phyloP scores from a whole-genome alignment of 2,888 invertebrate species.

The Lobophora halterata region DNA sequence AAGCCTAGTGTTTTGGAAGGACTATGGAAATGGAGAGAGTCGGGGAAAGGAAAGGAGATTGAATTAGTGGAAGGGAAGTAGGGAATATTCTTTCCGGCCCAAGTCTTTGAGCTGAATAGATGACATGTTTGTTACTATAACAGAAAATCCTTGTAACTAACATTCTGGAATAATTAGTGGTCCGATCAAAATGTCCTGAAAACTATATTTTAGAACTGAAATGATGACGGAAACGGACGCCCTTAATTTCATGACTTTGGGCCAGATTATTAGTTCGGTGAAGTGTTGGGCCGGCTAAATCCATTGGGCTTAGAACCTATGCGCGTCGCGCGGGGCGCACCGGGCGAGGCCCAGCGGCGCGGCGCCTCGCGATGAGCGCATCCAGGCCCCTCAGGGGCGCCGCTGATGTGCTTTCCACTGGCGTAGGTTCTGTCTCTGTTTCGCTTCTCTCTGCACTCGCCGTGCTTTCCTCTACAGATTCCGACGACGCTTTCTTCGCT shows the following conservation, averaged over 20 bases:
- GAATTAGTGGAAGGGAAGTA: too few species aligned
- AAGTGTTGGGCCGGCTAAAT: too few species aligned
- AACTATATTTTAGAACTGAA: too few species aligned
- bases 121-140: too few species aligned
- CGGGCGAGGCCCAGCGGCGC: conserved; percentile 76
- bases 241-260: too few species aligned
- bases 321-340: conserved; percentile 57
- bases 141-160: too few species aligned
- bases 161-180: too few species aligned
- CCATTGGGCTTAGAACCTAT: conserved; percentile 31
- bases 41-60: not conserved
- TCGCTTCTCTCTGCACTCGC: conserved; percentile 58
- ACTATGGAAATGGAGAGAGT: not conserved
- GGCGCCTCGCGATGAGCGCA: conserved; percentile 85
- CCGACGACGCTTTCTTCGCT: conserved; percentile 58
- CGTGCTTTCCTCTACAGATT: conserved; percentile 66
- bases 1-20: not conserved
- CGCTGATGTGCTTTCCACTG: conserved; percentile 73
- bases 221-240: too few species aligned
- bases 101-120: too few species aligned
- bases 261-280: too few species aligned
- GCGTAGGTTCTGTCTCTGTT: conserved; percentile 61
- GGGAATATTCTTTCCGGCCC: too few species aligned
- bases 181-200: too few species aligned
- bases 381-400: conserved; percentile 83